Evolutionary conservation across 2,888 invertebrate species (phyloP).

Genomic region (Dyspetes luteomarginatus): DNA sequence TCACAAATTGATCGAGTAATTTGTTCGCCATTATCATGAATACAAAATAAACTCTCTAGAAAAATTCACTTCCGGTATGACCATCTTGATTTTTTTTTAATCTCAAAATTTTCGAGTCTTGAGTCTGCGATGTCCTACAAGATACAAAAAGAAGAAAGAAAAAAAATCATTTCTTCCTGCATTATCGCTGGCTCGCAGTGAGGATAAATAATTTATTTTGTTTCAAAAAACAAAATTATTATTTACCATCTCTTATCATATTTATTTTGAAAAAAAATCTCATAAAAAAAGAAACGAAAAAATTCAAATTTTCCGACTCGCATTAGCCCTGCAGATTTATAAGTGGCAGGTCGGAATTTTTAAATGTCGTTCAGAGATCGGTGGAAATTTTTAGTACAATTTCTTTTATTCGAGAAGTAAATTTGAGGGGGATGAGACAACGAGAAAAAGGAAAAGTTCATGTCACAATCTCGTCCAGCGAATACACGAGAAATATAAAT

Average conservation of each 20-base stretch:
- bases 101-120: too few species aligned
- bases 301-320: not conserved
- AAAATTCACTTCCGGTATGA: not conserved
- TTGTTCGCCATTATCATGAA: too few species aligned
- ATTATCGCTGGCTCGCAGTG: too few species aligned
- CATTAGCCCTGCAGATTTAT: not conserved
- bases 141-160: too few species aligned
- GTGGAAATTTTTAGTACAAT: not conserved
- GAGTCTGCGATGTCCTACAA: too few species aligned
- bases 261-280: too few species aligned
- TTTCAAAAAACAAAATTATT: too few species aligned
- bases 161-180: too few species aligned
- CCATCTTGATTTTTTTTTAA: not conserved
- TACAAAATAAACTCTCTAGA: not conserved
- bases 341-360: too few species aligned
- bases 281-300: not conserved
- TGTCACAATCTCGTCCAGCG: conserved; percentile 3
- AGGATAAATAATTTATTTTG: too few species aligned
- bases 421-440: not conserved
- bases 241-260: too few species aligned
- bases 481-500: not conserved
- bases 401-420: not conserved
- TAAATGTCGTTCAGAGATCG: not conserved
- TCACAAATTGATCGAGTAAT: not conserved
- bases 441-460: conserved; percentile 36